Evolutionary conservation across 2,797 vertebrate species (phyloP).

Genomic region (Acrocephalus scirpaceus): DNA sequence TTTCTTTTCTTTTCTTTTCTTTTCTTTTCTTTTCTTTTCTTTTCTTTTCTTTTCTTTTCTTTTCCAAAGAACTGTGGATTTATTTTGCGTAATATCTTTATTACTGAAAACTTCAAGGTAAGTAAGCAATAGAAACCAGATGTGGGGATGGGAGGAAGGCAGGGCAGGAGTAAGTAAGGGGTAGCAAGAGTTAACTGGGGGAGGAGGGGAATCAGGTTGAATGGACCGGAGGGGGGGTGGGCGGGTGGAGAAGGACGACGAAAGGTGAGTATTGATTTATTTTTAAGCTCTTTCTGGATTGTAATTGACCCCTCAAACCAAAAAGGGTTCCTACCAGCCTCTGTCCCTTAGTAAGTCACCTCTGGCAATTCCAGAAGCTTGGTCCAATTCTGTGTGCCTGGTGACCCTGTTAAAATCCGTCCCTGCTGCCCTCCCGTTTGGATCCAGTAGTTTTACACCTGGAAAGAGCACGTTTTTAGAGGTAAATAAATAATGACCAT

Average conservation of each 20-base stretch:
- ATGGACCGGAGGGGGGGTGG: neutral
- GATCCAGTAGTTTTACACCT: neutral
- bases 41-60: neutral
- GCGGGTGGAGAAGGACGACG: neutral
- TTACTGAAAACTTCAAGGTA: conserved; percentile 80
- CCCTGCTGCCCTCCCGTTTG: neutral
- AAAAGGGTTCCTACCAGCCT: neutral
- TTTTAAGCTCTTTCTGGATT: conserved; percentile 27
- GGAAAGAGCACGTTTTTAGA: neutral
- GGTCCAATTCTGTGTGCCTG: neutral
- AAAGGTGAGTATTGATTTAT: conserved; percentile 45
- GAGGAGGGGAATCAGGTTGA: conserved; percentile 31
- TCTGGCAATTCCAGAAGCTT: neutral
- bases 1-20: too few species aligned
- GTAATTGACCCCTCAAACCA: neutral
- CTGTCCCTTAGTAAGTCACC: neutral
- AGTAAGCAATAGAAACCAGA: conserved; percentile 77
- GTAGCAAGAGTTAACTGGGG: conserved; percentile 56
- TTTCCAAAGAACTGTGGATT: neutral
- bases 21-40: neutral
- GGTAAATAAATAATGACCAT: neutral
- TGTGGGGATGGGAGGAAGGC: conserved; percentile 63
- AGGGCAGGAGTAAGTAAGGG: conserved; percentile 24
- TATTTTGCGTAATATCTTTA: conserved; percentile 77
- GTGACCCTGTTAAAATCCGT: neutral